Evolutionary conservation across 2,113 vertebrate genomes (phyloP), one percentile per base, ranked within the genome.

Genomic region (Lycaon pictus): DNA sequence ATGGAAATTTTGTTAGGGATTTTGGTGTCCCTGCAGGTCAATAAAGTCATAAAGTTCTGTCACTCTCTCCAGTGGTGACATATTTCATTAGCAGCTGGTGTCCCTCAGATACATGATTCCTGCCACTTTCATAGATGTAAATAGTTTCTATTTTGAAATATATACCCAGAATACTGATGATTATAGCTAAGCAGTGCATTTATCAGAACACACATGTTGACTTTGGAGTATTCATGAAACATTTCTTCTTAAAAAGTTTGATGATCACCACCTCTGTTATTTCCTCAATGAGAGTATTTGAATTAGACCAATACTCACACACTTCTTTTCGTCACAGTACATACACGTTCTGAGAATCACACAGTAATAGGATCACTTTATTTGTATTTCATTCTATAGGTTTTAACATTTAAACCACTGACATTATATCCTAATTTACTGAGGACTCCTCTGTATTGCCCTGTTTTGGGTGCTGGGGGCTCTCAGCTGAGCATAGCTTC

Each of bases 61-160:
- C 67, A 89, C 6, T 93, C 5, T 93, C 69, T 97, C 48, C 37
- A 37, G 32, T 20, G 51, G 43, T 91, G 67, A 67, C n/a, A 79
- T 95, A 79, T 71, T 95, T 97, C 95, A 88, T 82, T 74, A 86
- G 72, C n/a, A 94, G 48, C 35, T 7, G 0, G 22, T 69, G 2
- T 96, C 37, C 51, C 69, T 96, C 43, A 89, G 56, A 76, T 37
- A 56, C 22, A 53, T 20, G 71, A 82, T 51, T 93, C 67, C 32
- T 93, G 86, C 5, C 94, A 82, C 63, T 74, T 88, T 58, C 48
- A 58, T 37, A 88, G 16, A 76, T 63, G 11, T 62, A 85, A 94
- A 97, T 72, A 77, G 63, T 76, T 94, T 95, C 56, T 25, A 60
- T 69, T 82, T 97, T 80, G 85, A 95, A 84, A 81, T 71, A 79